phyloP scores from a whole-genome alignment of 2,113 vertebrate genomes.

The Deroptyus accipitrinus region DNA sequence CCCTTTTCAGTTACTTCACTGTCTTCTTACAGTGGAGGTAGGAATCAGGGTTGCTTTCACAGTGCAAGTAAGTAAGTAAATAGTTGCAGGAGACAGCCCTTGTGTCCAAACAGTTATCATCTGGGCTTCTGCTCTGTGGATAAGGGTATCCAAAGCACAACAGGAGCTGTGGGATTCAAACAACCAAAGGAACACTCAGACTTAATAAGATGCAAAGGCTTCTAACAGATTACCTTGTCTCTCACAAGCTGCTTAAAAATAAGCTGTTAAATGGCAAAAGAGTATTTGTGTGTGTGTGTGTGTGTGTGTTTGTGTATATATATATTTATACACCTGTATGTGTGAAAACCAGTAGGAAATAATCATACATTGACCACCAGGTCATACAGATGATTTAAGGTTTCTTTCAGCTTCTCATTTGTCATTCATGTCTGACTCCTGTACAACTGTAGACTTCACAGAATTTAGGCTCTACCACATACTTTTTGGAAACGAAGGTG shows the following conservation, averaged over 20 bases:
- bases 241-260: background rate
- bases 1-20: background rate
- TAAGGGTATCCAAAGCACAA: background rate
- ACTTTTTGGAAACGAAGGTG: background rate
- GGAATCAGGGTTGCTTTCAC: background rate
- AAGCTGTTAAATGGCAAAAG: background rate
- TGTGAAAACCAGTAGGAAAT: background rate
- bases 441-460: background rate
- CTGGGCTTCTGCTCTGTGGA: background rate
- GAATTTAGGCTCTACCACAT: background rate
- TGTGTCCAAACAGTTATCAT: background rate
- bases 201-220: background rate
- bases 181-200: background rate
- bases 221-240: background rate
- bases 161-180: background rate
- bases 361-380: background rate
- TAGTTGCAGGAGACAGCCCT: background rate
- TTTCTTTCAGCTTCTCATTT: background rate
- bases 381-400: background rate
- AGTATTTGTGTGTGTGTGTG: fast-evolving
- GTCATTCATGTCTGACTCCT: background rate
- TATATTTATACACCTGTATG: fast-evolving
- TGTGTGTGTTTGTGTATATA: too few relatives aligned
- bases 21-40: background rate
- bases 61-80: fast-evolving